Percentiles rank a stretch among this genome's conserved stretches.
Conservation (phyloP, 2,797 vertebrate genomes). For the Sebastes goodei region DNA sequence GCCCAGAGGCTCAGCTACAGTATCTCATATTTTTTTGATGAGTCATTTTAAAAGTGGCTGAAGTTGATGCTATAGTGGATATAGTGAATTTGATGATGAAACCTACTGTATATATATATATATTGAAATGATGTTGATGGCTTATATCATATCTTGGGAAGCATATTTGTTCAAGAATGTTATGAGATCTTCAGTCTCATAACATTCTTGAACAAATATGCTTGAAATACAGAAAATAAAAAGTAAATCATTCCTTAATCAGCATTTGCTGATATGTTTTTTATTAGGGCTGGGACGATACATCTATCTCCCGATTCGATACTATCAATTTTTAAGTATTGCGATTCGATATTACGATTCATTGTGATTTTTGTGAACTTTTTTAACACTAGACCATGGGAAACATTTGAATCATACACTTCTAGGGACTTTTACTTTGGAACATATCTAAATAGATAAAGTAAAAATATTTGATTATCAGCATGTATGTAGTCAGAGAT, state of each 20-base stretch:
- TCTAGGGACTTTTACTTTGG: no score
- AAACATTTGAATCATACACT: no score
- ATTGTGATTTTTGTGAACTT: no score
- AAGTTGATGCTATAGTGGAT: background rate
- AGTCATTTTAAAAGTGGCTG: background rate
- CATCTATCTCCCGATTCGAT: no score
- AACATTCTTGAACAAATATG: background rate
- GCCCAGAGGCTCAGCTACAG: background rate
- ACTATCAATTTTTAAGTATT: no score
- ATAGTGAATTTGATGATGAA: background rate
- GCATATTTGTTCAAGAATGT: background rate
- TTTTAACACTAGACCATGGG: no score
- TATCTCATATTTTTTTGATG: slow-evolving; percentile 8
- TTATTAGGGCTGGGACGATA: no score
- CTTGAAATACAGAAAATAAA: background rate
- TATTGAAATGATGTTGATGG: background rate
- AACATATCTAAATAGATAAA: rapidly evolving
- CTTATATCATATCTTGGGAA: background rate
- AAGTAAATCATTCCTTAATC: background rate
- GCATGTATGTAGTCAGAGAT: no score
- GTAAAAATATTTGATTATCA: no score
- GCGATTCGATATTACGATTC: no score
- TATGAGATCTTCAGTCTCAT: background rate
- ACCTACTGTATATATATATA: background rate
- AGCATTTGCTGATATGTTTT: background rate